Conservation (phyloP, 2,888 invertebrate species). For the Anagyrus pseudococci region DNA sequence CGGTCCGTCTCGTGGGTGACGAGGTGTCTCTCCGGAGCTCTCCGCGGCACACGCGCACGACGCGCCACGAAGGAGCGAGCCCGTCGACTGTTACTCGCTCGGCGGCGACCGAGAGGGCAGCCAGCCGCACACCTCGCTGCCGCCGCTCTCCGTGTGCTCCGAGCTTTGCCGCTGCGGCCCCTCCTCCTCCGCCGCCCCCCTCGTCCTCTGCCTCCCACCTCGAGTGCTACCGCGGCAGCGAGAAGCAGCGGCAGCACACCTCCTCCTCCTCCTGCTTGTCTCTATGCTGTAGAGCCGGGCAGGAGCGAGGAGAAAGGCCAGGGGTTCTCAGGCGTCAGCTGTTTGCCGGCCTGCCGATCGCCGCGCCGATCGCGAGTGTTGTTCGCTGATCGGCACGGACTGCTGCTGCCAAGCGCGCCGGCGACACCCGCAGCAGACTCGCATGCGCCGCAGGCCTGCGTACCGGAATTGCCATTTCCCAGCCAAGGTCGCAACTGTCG, state of each 20-base stretch:
- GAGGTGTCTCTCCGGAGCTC: too few species aligned
- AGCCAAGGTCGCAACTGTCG: conserved; percentile 33
- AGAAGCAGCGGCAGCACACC: not conserved
- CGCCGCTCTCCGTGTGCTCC: not conserved
- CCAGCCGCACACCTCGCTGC: too few species aligned
- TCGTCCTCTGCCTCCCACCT: not conserved
- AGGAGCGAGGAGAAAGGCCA: conserved; percentile 43
- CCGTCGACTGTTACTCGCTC: too few species aligned
- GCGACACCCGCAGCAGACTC: too few species aligned
- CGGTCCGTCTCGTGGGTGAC: too few species aligned
- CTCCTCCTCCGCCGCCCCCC: not conserved
- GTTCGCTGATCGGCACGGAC: not conserved
- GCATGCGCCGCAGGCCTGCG: not conserved
- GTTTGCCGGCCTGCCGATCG: not conserved
- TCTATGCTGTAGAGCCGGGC: too few species aligned
- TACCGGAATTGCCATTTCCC: conserved; percentile 30
- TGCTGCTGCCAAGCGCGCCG: too few species aligned
- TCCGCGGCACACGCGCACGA: too few species aligned
- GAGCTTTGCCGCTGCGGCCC: not conserved
- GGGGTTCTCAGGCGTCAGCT: conserved; percentile 42
- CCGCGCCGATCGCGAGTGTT: not conserved
- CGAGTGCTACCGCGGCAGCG: not conserved
- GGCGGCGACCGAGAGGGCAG: too few species aligned
- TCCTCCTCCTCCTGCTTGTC: too few species aligned
- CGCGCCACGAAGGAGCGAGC: too few species aligned